Evolutionary conservation across 2,888 invertebrate genomes (phyloP).

Genomic region (Scaptomyza reducta): DNA sequence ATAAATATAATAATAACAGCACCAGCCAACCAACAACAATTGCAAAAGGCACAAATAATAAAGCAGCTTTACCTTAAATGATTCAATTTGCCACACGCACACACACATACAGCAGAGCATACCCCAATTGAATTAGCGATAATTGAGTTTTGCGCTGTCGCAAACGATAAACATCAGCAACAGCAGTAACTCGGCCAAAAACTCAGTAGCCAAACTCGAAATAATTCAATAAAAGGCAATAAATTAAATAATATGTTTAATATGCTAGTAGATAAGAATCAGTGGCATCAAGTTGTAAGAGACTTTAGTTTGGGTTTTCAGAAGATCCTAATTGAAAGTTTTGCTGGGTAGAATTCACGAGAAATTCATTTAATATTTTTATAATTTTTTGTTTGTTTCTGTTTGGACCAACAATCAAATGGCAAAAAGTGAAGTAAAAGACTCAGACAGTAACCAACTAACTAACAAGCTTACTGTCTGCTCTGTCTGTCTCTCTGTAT

Average conservation of each 20-base stretch:
- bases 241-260: slow-evolving; percentile 57
- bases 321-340: neutral
- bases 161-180: slow-evolving; percentile 54
- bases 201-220: slow-evolving; percentile 45
- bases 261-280: slow-evolving; percentile 19
- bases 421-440: slow-evolving; percentile 1
- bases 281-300: neutral
- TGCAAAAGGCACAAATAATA: slow-evolving; percentile 45
- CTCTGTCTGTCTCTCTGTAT: slow-evolving; percentile 23
- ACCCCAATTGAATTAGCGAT: slow-evolving; percentile 60
- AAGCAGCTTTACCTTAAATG: slow-evolving; percentile 58
- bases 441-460: slow-evolving; percentile 24
- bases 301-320: neutral
- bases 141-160: slow-evolving; percentile 63
- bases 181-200: slow-evolving; percentile 22
- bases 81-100: slow-evolving; percentile 60
- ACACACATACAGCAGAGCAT: slow-evolving; percentile 14
- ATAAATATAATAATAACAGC: slow-evolving; percentile 33
- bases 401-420: slow-evolving; percentile 15
- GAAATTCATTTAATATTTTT: neutral
- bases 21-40: neutral
- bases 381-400: neutral
- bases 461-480: slow-evolving; percentile 29
- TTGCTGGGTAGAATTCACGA: neutral
- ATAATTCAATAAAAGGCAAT: slow-evolving; percentile 58